Evolutionary conservation across 30 jellyfish, hydroid and myxozoan species (phyloP).

Genomic region (Aurelia aurita): DNA sequence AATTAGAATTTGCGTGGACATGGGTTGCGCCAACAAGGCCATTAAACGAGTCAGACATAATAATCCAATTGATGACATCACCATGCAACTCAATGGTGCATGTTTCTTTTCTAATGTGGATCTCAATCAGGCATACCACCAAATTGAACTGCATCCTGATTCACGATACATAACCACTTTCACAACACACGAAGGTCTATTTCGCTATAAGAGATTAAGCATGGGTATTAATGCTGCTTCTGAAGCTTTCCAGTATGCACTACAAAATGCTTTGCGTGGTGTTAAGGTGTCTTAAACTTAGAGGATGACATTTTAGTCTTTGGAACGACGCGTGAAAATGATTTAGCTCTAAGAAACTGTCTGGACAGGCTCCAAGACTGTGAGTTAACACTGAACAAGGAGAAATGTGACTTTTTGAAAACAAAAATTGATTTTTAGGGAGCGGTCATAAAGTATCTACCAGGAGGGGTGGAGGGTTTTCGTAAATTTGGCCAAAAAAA

Average conservation of each 20-base stretch:
- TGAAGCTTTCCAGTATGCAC: constrained; percentile 24
- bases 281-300: constrained; percentile 3
- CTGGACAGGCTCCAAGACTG: no score
- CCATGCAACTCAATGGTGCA: constrained; percentile 10
- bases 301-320: constrained; percentile 46
- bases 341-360: no score
- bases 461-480: no score
- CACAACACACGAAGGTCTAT: constrained; percentile 18
- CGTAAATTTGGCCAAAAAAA: no score
- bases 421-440: no score
- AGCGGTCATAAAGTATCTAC: no score
- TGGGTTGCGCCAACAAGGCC: constrained; percentile 31
- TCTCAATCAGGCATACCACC: constrained; percentile 33
- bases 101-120: constrained; percentile 32
- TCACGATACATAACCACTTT: constrained; percentile 32
- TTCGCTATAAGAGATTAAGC: constrained; percentile 2
- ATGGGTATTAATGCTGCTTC: constrained; percentile 36
- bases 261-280: constrained; percentile 19
- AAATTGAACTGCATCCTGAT: constrained; percentile 14
- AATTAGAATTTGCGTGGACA: constrained; percentile 32
- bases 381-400: no score
- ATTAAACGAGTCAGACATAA: no score
- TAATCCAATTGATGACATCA: constrained; percentile 40
- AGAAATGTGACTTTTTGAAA: no score
- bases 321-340: no score